These are phyloP conservation scores for Akabosia matsudoensis DNA, from an alignment of 1,140 invertebrate genomes.

Conservation along the genomic window DNA sequence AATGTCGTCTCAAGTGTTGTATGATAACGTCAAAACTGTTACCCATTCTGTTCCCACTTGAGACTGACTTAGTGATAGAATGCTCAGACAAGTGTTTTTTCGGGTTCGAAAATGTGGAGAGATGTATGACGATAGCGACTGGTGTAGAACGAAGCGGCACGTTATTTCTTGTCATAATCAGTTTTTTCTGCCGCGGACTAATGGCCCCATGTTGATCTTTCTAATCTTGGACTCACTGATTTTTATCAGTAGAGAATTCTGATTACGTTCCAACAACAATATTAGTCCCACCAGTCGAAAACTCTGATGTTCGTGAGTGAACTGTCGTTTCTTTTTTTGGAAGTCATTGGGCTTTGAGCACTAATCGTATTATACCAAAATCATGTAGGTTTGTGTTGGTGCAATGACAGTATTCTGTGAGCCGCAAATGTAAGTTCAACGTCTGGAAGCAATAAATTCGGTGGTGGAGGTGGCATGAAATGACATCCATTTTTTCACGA, in stretches of 20 bases:
- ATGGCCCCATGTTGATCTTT: neutral
- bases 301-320: neutral
- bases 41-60: neutral
- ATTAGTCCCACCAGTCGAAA: neutral
- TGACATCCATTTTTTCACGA: neutral
- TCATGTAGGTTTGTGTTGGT: too few relatives aligned
- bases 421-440: neutral
- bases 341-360: too few relatives aligned
- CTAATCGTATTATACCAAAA: neutral
- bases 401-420: neutral
- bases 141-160: too few relatives aligned
- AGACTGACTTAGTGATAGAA: neutral
- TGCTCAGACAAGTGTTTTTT: neutral
- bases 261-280: neutral
- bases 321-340: neutral
- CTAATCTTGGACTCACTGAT: neutral
- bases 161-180: neutral
- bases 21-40: neutral
- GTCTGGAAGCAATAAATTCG: slow-evolving; percentile 14
- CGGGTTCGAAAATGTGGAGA: too few relatives aligned
- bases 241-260: neutral
- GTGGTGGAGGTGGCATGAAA: neutral
- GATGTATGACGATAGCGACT: too few relatives aligned
- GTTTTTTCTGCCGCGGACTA: neutral
- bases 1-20: neutral